Percentiles rank a stretch among this genome's conserved stretches.
Evolutionary conservation across 2,888 invertebrate species (phyloP).

Genomic region (Cataglyphis cursor): DNA sequence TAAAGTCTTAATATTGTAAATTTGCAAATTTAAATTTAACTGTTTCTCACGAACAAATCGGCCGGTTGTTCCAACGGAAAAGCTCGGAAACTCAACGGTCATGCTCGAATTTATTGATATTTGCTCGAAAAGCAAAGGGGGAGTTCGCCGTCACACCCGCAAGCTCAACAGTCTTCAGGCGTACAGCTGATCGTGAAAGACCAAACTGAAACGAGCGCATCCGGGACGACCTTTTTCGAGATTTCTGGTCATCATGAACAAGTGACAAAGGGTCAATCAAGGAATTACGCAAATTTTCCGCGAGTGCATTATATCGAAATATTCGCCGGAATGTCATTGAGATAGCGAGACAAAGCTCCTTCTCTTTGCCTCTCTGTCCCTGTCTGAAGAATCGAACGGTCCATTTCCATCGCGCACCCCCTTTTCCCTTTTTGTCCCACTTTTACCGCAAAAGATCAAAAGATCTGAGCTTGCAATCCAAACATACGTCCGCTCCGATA

Average conservation of each 20-base stretch:
- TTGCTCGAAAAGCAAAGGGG: constrained; percentile 63
- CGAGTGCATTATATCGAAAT: constrained; percentile 1
- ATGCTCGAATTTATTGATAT: constrained; percentile 85
- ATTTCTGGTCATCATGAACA: constrained; percentile 8
- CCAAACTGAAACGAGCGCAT: background rate
- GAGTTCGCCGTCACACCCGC: constrained; percentile 70
- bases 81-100: constrained; percentile 66
- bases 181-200: constrained; percentile 76
- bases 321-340: constrained; percentile 29
- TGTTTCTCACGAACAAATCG: constrained; percentile 53
- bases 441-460: background rate
- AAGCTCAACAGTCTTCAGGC: constrained; percentile 68
- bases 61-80: constrained; percentile 57
- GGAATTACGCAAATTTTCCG: constrained; percentile 7
- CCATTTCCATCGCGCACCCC: constrained; percentile 24
- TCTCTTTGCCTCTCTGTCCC: constrained; percentile 3
- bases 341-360: constrained; percentile 26
- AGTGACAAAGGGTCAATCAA: constrained; percentile 23
- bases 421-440: background rate
- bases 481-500: background rate
- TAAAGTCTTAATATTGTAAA: background rate
- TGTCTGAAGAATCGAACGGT: constrained; percentile 44
- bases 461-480: background rate
- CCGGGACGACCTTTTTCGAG: background rate
- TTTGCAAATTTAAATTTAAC: background rate